Evolutionary conservation across 2,113 vertebrate species (phyloP).

Genomic region (Arvicanthis niloticus): DNA sequence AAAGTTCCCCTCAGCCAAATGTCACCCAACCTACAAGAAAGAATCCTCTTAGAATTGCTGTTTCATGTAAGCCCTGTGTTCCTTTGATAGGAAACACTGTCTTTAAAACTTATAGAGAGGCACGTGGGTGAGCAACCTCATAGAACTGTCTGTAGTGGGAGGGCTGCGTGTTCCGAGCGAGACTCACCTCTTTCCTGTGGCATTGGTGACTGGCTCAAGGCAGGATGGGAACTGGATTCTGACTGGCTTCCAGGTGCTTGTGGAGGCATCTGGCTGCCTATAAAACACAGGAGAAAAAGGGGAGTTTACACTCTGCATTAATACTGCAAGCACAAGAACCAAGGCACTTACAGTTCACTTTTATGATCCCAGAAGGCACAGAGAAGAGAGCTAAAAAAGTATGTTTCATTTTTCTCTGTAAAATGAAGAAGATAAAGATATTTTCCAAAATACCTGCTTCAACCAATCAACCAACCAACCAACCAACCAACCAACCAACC

Average conservation of each 20-base stretch:
- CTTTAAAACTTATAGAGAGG: background rate
- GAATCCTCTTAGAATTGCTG: background rate
- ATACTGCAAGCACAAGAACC: constrained; percentile 52
- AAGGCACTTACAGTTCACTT: constrained; percentile 42
- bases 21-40: background rate
- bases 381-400: constrained; percentile 62
- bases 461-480: background rate
- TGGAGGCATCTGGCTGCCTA: constrained; percentile 93
- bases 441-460: constrained; percentile 75
- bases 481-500: background rate
- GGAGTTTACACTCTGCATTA: constrained; percentile 74
- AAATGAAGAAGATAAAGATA: constrained; percentile 73
- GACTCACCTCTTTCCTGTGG: constrained; percentile 96
- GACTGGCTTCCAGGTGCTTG: constrained; percentile 94
- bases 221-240: constrained; percentile 93
- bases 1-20: background rate
- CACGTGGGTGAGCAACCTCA: background rate
- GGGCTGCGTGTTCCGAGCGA: constrained; percentile 44
- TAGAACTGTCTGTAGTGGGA: background rate
- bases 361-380: constrained; percentile 49
- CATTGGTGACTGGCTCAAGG: constrained; percentile 95
- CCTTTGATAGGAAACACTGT: background rate
- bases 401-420: constrained; percentile 10
- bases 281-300: constrained; percentile 82
- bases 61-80: background rate